A percentile compares a stretch with the other conserved stretches of the same genome.
These are phyloP conservation scores for Aurelia coerulea DNA, from an alignment of 30 jellyfish, hydroid and myxozoan genomes.

Conservation along the genomic window DNA sequence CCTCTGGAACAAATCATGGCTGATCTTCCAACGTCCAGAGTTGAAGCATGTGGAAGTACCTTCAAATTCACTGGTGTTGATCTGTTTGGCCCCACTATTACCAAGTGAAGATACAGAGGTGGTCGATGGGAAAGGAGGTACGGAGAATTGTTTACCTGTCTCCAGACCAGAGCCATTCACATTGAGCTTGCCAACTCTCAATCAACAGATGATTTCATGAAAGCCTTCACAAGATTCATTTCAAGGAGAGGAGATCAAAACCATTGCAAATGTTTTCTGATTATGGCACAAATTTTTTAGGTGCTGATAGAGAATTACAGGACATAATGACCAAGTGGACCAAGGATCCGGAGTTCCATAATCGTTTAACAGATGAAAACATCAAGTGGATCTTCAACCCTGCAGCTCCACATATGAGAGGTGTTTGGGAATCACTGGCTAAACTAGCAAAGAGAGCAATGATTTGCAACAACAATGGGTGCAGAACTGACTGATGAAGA, in stretches of 20 bases:
- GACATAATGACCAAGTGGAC: constrained; percentile 12
- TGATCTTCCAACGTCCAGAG: constrained; percentile 46
- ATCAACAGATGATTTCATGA: constrained; percentile 39
- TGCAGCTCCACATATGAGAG: constrained; percentile 53
- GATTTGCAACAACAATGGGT: constrained; percentile 10
- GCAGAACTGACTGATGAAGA: constrained; percentile 36
- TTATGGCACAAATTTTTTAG: constrained; percentile 20
- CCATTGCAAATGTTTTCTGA: constrained; percentile 31
- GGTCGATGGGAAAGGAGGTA: constrained; percentile 46
- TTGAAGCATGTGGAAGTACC: constrained; percentile 19
- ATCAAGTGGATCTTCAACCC: constrained; percentile 54
- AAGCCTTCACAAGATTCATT: constrained; percentile 32
- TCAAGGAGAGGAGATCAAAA: constrained; percentile 29
- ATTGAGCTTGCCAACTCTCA: constrained; percentile 27
- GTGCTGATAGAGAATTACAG: neutral
- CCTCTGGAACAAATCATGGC: constrained; percentile 11
- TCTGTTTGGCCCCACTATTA: constrained; percentile 36
- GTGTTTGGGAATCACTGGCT: constrained; percentile 48
- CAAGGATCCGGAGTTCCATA: constrained; percentile 15
- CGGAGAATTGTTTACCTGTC: constrained; percentile 40
- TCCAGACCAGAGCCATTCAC: constrained; percentile 55
- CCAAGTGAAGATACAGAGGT: constrained; percentile 24
- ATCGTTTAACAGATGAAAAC: constrained; percentile 19
- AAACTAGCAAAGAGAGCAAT: constrained; percentile 41
- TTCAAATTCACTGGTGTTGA: constrained; percentile 51